Evolutionary conservation across 2,113 vertebrate genomes (phyloP).

Genomic region (Astatotilapia flaviijosephi): DNA sequence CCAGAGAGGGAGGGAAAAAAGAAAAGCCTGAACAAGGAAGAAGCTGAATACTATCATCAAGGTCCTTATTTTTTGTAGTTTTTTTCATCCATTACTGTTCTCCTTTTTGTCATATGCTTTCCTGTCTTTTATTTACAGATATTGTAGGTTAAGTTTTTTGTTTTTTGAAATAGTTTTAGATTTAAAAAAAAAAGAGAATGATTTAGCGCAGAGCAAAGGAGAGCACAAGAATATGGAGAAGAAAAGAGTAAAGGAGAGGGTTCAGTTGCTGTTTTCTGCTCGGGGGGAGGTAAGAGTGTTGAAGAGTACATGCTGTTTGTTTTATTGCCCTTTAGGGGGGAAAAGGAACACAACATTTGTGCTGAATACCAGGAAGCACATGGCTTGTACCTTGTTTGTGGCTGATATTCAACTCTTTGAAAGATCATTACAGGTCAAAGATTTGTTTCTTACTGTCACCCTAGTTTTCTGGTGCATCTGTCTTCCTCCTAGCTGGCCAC

Average conservation of each 20-base stretch:
- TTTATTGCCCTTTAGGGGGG: slow-evolving; percentile 28
- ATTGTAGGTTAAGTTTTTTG: background rate
- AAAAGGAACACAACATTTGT: slow-evolving; percentile 27
- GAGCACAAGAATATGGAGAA: background rate
- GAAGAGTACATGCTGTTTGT: slow-evolving; percentile 27
- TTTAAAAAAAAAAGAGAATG: background rate
- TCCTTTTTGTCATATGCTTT: background rate
- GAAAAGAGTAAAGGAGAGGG: background rate
- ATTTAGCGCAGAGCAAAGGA: background rate
- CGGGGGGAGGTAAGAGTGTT: background rate
- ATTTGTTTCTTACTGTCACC: background rate
- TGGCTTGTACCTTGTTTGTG: slow-evolving; percentile 5
- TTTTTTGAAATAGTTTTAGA: background rate
- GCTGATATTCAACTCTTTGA: slow-evolving; percentile 8
- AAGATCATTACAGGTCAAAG: background rate
- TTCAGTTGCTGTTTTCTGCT: background rate
- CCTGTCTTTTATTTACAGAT: background rate
- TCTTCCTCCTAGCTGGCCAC: background rate
- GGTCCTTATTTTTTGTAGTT: background rate
- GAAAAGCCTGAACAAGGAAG: background rate
- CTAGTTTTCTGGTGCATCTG: background rate
- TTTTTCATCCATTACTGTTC: background rate
- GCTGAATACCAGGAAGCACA: slow-evolving; percentile 10
- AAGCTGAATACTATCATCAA: background rate
- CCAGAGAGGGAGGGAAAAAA: background rate